A percentile compares a stretch with the other conserved stretches of the same genome.
phyloP scores from a whole-genome alignment of 1,140 invertebrate species.

The Potamilus streckersoni region DNA sequence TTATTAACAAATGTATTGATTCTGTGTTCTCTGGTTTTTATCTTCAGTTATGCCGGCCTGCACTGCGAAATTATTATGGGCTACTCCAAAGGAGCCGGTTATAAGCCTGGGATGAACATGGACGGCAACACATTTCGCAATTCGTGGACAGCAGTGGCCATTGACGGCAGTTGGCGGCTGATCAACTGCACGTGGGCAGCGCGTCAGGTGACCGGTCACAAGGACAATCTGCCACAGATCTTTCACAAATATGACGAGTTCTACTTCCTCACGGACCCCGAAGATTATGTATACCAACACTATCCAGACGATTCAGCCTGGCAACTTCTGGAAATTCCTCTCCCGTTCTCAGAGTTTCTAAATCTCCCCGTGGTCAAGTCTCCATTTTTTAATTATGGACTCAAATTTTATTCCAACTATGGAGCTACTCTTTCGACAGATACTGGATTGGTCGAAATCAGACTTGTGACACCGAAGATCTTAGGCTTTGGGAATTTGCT shows the following conservation, averaged over 20 bases:
- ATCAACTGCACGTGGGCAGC: constrained; percentile 71
- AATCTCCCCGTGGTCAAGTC: constrained; percentile 68
- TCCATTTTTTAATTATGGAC: constrained; percentile 64
- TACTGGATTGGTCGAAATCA: constrained; percentile 61
- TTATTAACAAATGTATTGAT: neutral
- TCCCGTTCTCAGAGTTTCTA: constrained; percentile 71
- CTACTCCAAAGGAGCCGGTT: constrained; percentile 98
- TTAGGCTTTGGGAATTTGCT: constrained; percentile 57
- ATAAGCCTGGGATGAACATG: constrained; percentile 96
- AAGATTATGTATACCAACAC: constrained; percentile 72
- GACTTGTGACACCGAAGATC: constrained; percentile 57
- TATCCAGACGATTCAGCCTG: constrained; percentile 71
- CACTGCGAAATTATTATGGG: constrained; percentile 99
- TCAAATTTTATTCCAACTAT: constrained; percentile 58
- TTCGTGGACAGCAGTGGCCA: constrained; percentile 63
- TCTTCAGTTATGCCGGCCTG: constrained; percentile 90
- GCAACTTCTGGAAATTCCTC: constrained; percentile 71
- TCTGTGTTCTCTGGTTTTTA: constrained; percentile 36
- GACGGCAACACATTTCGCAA: constrained; percentile 88
- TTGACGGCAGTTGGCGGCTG: constrained; percentile 62
- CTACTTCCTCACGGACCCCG: constrained; percentile 72
- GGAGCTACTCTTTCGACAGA: constrained; percentile 56
- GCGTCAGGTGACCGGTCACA: constrained; percentile 64
- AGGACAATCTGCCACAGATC: constrained; percentile 56
- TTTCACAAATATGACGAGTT: constrained; percentile 67